Percentiles rank a stretch among this genome's conserved stretches.
Conservation (phyloP, 1,140 invertebrate species). For the Trachelipus rathkii region DNA sequence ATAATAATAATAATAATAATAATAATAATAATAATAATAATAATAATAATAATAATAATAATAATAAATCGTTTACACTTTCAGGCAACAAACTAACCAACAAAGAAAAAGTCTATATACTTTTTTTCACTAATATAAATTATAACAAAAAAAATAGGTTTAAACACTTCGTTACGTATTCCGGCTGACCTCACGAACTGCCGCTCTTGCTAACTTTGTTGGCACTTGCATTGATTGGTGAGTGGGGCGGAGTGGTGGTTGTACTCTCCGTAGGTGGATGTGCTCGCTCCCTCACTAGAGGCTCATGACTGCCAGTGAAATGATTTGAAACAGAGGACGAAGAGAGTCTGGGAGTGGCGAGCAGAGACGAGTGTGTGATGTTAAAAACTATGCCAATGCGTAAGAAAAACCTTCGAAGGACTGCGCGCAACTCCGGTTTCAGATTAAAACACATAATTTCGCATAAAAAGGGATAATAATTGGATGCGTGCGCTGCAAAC, state of each 20-base stretch:
- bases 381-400: constrained; percentile 83
- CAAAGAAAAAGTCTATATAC: neutral
- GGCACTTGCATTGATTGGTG: neutral
- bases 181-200: constrained; percentile 6
- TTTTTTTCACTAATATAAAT: constrained; percentile 17
- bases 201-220: neutral
- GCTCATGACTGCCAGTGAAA: too few species aligned
- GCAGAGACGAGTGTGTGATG: constrained; percentile 54
- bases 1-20: too few species aligned
- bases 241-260: neutral
- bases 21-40: too few species aligned
- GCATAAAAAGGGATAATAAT: constrained; percentile 82
- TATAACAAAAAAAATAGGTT: neutral
- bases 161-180: neutral
- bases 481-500: constrained; percentile 85
- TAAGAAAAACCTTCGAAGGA: constrained; percentile 82
- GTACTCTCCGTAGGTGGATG: neutral
- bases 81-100: neutral
- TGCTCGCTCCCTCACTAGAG: too few species aligned
- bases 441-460: constrained; percentile 90
- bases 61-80: too few species aligned
- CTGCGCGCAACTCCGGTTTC: constrained; percentile 83
- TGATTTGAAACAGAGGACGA: constrained; percentile 9
- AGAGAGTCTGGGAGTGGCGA: constrained; percentile 24
- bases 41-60: too few species aligned